Percentiles rank a stretch among this genome's conserved stretches.
Conservation (phyloP, 2,888 invertebrate genomes). For the Morpho helenor region DNA sequence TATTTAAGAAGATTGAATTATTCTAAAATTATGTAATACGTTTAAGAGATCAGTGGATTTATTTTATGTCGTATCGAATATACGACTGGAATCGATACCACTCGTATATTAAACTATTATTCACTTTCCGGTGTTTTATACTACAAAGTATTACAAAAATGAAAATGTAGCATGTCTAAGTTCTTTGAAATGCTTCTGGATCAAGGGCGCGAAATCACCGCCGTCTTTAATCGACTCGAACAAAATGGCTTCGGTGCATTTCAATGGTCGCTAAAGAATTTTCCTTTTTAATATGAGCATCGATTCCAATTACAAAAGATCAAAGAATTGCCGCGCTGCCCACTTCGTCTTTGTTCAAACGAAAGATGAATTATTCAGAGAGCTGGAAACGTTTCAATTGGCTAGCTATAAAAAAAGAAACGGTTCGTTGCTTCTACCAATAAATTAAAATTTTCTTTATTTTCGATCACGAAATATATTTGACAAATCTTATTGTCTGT, state of each 20-base stretch:
- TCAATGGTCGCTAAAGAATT: slow-evolving; percentile 70
- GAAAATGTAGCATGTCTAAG: slow-evolving; percentile 1
- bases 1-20: too few species aligned
- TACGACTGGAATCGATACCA: neutral
- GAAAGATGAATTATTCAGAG: slow-evolving; percentile 79
- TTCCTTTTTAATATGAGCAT: slow-evolving; percentile 79
- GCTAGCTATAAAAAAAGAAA: slow-evolving; percentile 78
- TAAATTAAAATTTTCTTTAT: slow-evolving; percentile 75
- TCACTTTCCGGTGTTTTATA: too few species aligned
- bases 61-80: too few species aligned
- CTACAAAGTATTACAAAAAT: neutral
- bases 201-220: slow-evolving; percentile 53
- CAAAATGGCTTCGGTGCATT: slow-evolving; percentile 75
- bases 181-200: slow-evolving; percentile 20
- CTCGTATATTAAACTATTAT: neutral
- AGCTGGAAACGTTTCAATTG: slow-evolving; percentile 80
- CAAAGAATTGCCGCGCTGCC: slow-evolving; percentile 79
- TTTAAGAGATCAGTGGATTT: too few species aligned
- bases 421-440: slow-evolving; percentile 77
- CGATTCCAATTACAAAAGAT: slow-evolving; percentile 80
- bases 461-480: slow-evolving; percentile 60
- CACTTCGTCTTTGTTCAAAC: slow-evolving; percentile 78
- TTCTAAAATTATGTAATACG: too few species aligned
- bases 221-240: slow-evolving; percentile 65
- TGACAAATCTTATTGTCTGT: slow-evolving; percentile 30